Evolutionary conservation across 2,113 vertebrate genomes (phyloP).

Genomic region (Sylvia atricapilla): DNA sequence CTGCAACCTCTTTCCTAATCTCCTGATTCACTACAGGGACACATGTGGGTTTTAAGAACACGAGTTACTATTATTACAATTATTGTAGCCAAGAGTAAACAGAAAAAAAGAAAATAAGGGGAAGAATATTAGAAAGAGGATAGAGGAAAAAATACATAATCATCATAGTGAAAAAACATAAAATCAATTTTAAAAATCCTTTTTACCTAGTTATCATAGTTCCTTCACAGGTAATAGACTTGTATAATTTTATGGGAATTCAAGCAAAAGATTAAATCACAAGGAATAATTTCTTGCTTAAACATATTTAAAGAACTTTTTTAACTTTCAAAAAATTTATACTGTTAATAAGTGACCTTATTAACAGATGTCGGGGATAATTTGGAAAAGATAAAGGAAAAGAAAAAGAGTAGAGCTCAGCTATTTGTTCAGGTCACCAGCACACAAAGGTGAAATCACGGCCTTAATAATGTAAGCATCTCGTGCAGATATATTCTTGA

Average conservation of each 20-base stretch:
- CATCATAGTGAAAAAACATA: neutral
- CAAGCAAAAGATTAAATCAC: neutral
- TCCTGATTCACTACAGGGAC: neutral
- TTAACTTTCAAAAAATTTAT: neutral
- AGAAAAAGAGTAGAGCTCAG: neutral
- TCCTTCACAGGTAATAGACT: neutral
- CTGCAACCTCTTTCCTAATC: neutral
- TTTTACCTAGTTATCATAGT: neutral
- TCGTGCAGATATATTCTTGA: neutral
- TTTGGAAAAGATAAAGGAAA: neutral
- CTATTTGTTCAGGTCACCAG: neutral
- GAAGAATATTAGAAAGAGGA: neutral
- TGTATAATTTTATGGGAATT: neutral
- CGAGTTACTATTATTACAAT: neutral
- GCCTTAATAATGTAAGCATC: neutral
- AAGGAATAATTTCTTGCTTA: neutral
- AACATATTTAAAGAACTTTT: neutral
- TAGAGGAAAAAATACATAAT: neutral
- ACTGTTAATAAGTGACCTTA: neutral
- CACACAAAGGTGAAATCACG: neutral
- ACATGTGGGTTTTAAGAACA: neutral
- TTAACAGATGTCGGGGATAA: neutral
- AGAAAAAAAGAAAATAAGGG: neutral
- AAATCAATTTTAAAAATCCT: neutral
- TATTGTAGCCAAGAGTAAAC: neutral